Percentiles rank a stretch among this genome's conserved stretches.
Evolutionary conservation across 1,140 invertebrate genomes (phyloP).

Genomic region (Littorina saxatilis): DNA sequence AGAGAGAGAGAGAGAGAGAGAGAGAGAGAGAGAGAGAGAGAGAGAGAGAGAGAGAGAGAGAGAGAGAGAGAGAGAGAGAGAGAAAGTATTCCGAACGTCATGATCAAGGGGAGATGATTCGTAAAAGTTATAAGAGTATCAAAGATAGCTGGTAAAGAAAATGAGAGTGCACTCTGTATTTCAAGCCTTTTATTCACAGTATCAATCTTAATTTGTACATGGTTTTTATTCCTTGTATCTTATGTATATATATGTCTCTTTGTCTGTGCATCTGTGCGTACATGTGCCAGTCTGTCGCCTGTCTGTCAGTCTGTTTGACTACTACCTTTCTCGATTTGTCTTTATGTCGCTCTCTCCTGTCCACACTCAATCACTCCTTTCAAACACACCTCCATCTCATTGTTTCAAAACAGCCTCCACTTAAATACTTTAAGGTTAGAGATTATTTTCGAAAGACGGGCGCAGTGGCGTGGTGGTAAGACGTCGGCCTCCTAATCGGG

Average conservation of each 20-base stretch:
- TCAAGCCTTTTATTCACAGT: not conserved
- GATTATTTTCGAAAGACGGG: too few relatives aligned
- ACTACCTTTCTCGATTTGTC: not conserved
- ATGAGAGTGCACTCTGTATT: not conserved
- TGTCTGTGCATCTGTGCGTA: not conserved
- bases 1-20: too few relatives aligned
- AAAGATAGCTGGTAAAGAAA: not conserved
- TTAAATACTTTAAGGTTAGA: not conserved
- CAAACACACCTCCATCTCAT: not conserved
- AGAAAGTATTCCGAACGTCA: not conserved
- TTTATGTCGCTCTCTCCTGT: not conserved
- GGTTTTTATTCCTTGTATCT: not conserved
- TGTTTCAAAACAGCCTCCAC: not conserved
- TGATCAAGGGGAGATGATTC: too few relatives aligned
- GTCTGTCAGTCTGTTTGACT: not conserved
- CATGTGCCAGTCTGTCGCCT: not conserved
- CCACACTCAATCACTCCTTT: not conserved
- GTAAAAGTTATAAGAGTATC: not conserved
- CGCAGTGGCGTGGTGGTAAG: too few relatives aligned
- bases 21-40: too few relatives aligned
- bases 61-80: too few relatives aligned
- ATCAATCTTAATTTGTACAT: not conserved
- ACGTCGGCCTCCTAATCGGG: too few relatives aligned
- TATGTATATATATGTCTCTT: not conserved
- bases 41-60: too few relatives aligned